Evolutionary conservation across 1,140 invertebrate genomes (phyloP), one percentile per base, ranked within the genome.

Genomic region (Melitaea cinxia): DNA sequence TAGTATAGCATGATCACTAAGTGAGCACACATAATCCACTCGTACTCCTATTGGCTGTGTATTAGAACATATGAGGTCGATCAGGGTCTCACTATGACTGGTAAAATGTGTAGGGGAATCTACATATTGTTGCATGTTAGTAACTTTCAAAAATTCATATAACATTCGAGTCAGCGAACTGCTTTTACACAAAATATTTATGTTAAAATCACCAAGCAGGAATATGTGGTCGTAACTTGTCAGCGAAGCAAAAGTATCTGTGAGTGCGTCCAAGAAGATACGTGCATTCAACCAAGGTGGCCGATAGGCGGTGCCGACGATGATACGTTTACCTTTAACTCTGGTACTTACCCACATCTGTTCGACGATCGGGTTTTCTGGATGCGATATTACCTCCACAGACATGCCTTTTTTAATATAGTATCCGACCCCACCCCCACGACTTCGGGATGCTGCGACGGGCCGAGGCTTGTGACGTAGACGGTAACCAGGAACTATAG

Each of bases 341-440:
- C 21, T 47, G 15, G 21, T 23, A 23, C 45, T 47, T 47, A 47
- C 21, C 45, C 42, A 45, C 42, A 45, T 45, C 17, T 45, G 42
- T 45, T 45, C 42, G 10, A 45, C 42, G 17, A 45, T 15, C 2
- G 45, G 45, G 19, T 15, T 21, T 21, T 21, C 12, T 17, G 45
- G 14, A 23, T 47, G 45, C 21, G 21, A 15, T 21, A 47, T 15
- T 47, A 17, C 21, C 19, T 1, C 5, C 24, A 6, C 24, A 26
- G 24, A 26, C 6, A 26, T 26, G 6, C 24, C 24, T 2, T 6
- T 2, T 26, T 26, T 26, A 6, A 26, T 6, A 6, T 26, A 2
- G 6, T 4, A 26, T 4, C 24, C 24, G 24, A 26, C 6, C 2
- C 24, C 24, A n/a, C n/a, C n/a, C n/a, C n/a, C n/a, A n/a, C n/a